A percentile compares a stretch with the other conserved stretches of the same genome.
phyloP scores from a whole-genome alignment of 1,140 invertebrate species.

The Stegodyphus dumicola region DNA sequence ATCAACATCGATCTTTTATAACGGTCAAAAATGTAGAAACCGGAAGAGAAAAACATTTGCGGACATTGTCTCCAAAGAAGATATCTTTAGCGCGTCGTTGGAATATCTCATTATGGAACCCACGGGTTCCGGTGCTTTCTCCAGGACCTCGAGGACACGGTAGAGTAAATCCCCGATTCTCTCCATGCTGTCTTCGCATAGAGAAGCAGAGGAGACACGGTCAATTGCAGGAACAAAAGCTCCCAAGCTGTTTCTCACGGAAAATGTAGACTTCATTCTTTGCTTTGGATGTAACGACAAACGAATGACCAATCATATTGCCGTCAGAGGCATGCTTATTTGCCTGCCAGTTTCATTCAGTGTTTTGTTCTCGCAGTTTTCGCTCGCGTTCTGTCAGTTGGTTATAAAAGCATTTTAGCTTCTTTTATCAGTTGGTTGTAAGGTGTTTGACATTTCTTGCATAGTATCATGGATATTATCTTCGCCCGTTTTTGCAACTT shows the following conservation, averaged over 20 bases:
- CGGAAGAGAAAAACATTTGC: neutral
- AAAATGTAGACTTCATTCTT: neutral
- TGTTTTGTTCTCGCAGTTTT: too few species aligned
- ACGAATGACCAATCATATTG: slow-evolving; percentile 40
- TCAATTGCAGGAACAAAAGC: slow-evolving; percentile 56
- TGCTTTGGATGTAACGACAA: neutral
- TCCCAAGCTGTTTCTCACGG: slow-evolving; percentile 31
- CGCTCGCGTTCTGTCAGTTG: too few species aligned
- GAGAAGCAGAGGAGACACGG: slow-evolving; percentile 41
- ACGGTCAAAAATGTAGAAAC: neutral
- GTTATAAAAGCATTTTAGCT: too few species aligned
- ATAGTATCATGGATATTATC: neutral
- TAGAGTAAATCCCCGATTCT: neutral
- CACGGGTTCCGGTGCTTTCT: neutral
- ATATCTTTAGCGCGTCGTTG: neutral
- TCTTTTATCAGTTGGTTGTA: too few species aligned
- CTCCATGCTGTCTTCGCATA: slow-evolving; percentile 6
- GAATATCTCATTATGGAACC: neutral
- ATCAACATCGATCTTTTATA: neutral
- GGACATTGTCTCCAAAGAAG: too few species aligned
- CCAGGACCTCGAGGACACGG: slow-evolving; percentile 1
- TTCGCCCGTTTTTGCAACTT: slow-evolving; percentile 19
- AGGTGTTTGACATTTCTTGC: too few species aligned
- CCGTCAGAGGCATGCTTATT: neutral
- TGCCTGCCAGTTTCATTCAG: too few species aligned